Evolutionary conservation across 64 coral and sea anemone species (phyloP).

Genomic region (Trachythela sp.): DNA sequence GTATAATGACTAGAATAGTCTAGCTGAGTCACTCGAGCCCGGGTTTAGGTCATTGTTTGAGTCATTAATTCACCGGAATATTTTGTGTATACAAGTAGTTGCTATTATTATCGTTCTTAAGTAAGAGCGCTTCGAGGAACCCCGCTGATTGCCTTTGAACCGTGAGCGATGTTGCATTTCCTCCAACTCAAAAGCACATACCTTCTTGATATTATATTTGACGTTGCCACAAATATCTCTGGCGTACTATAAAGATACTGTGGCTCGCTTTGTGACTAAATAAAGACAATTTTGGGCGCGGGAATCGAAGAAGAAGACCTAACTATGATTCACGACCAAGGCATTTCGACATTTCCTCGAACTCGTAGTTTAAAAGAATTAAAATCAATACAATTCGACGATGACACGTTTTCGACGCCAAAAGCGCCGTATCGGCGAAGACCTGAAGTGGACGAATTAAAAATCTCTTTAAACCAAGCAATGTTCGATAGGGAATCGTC

Average conservation of each 20-base stretch:
- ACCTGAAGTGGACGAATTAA: neutral
- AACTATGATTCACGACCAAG: neutral
- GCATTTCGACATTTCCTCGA: neutral
- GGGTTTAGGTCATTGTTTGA: neutral
- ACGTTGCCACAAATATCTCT: neutral
- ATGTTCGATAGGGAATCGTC: neutral
- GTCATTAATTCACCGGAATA: constrained; percentile 5
- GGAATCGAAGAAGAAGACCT: neutral
- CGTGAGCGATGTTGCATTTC: neutral
- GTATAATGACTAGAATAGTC: no score
- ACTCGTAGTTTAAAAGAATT: neutral
- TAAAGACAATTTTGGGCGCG: neutral
- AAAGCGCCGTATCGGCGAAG: neutral
- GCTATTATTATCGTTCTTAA: neutral
- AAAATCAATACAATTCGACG: neutral
- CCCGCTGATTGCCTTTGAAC: neutral
- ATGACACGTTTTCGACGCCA: neutral
- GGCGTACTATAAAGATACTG: neutral
- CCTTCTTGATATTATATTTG: neutral
- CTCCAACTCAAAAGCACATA: constrained; percentile 1
- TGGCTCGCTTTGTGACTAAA: neutral
- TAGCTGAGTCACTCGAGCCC: no score
- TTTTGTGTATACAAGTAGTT: constrained; percentile 4
- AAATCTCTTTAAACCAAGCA: neutral
- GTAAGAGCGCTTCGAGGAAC: neutral